Evolutionary conservation across 2,797 vertebrate genomes (phyloP).

Genomic region (Mionectes olivaceus): DNA sequence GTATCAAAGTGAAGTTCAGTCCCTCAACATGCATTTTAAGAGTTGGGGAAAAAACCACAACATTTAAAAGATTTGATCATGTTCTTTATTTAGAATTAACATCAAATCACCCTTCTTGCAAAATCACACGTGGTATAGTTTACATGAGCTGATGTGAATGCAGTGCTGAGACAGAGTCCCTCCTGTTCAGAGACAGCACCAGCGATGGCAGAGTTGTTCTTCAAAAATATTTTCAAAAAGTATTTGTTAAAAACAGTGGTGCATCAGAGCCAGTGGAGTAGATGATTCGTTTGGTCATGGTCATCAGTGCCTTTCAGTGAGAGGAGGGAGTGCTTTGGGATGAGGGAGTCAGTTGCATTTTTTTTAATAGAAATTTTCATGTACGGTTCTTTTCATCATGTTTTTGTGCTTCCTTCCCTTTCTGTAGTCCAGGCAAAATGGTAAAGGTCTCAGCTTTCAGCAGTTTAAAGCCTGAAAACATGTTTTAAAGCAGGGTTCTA

Average conservation of each 20-base stretch:
- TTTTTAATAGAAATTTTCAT: neutral
- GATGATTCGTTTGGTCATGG: neutral
- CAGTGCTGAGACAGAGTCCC: neutral
- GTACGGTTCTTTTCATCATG: neutral
- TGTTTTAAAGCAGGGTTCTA: slow-evolving; percentile 6
- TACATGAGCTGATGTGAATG: neutral
- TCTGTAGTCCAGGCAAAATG: neutral
- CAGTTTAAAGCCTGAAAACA: neutral
- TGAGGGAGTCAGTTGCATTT: neutral
- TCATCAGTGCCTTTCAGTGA: neutral
- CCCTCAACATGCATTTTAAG: neutral
- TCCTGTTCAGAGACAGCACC: neutral
- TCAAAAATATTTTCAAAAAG: neutral
- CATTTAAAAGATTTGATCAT: neutral
- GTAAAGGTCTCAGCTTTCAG: slow-evolving; percentile 43
- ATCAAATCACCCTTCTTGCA: neutral
- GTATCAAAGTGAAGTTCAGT: neutral
- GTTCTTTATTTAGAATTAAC: neutral
- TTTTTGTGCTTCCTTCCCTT: slow-evolving; percentile 7
- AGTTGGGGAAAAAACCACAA: neutral
- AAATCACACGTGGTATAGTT: neutral
- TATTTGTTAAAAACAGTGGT: neutral
- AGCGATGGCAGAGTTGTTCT: neutral
- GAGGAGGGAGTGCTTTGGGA: neutral
- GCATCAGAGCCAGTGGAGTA: neutral